phyloP scores from a whole-genome alignment of 2,797 vertebrate genomes.

The Sebastes cheni region DNA sequence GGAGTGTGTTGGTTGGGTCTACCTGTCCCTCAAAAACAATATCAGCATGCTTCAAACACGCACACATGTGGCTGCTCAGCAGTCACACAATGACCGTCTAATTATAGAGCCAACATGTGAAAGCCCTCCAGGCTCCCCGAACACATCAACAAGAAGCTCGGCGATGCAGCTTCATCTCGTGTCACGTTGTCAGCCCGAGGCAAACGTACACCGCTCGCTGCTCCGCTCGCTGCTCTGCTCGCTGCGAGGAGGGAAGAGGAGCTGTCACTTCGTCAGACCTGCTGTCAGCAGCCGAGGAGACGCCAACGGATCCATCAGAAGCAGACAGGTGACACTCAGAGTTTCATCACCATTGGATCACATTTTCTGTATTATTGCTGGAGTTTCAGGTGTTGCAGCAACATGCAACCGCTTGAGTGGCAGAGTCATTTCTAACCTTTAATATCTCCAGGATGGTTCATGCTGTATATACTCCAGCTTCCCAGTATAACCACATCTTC shows the following conservation, averaged over 20 bases:
- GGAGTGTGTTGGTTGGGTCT: neutral
- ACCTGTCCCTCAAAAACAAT: neutral
- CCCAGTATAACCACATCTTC: neutral
- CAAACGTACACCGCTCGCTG: neutral
- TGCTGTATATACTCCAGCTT: neutral
- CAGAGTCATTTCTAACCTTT: neutral
- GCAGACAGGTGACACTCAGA: neutral
- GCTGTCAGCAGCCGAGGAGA: neutral
- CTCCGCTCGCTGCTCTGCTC: too few relatives aligned
- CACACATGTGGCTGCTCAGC: neutral
- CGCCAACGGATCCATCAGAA: neutral
- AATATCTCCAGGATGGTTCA: neutral
- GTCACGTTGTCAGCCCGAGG: neutral
- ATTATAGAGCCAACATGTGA: constrained; percentile 29
- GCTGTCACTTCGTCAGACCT: constrained; percentile 6
- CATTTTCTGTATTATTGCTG: neutral
- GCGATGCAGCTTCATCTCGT: neutral
- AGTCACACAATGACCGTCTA: neutral
- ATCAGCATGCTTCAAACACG: neutral
- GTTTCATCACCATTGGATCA: neutral
- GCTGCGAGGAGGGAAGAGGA: neutral
- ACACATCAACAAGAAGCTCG: neutral
- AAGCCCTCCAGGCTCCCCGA: constrained; percentile 1
- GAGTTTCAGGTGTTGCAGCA: neutral
- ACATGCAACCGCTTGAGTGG: neutral